phyloP scores from a whole-genome alignment of 2,113 vertebrate species.

The Miniopterus natalensis region DNA sequence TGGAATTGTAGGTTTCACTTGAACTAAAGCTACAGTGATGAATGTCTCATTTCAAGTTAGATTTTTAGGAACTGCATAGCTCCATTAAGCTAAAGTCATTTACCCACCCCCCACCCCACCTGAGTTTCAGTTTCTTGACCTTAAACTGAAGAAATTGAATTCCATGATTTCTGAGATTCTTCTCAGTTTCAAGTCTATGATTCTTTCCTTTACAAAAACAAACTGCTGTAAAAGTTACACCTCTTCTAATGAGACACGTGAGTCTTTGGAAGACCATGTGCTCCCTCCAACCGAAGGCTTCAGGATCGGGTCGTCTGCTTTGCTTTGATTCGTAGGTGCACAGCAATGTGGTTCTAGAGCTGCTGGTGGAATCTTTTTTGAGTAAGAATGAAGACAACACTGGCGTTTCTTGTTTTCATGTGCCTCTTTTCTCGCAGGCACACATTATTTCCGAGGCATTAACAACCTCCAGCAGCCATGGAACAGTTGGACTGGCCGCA shows the following conservation, averaged over 20 bases:
- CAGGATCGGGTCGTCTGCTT: background rate
- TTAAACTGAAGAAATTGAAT: background rate
- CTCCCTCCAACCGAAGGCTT: background rate
- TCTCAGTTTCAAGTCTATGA: background rate
- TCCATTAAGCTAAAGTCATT: background rate
- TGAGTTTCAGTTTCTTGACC: background rate
- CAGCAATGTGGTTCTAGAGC: background rate
- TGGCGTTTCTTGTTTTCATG: background rate
- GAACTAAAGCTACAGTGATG: background rate
- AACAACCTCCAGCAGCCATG: slow-evolving; percentile 97
- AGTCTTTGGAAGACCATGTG: background rate
- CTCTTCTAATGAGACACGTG: background rate
- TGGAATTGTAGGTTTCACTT: background rate
- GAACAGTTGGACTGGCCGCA: slow-evolving; percentile 90
- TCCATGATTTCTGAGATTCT: slow-evolving; percentile 8
- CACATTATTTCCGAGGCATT: slow-evolving; percentile 95
- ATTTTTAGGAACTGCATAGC: background rate
- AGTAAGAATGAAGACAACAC: background rate
- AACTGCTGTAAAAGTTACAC: background rate
- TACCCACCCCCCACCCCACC: background rate
- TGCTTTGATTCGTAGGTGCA: background rate
- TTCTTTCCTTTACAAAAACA: slow-evolving; percentile 27
- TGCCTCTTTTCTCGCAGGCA: slow-evolving; percentile 87
- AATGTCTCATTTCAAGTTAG: background rate
- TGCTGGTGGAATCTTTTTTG: background rate